Evolutionary conservation across 2,888 invertebrate genomes (phyloP).

Genomic region (Temnothorax rugatulus): DNA sequence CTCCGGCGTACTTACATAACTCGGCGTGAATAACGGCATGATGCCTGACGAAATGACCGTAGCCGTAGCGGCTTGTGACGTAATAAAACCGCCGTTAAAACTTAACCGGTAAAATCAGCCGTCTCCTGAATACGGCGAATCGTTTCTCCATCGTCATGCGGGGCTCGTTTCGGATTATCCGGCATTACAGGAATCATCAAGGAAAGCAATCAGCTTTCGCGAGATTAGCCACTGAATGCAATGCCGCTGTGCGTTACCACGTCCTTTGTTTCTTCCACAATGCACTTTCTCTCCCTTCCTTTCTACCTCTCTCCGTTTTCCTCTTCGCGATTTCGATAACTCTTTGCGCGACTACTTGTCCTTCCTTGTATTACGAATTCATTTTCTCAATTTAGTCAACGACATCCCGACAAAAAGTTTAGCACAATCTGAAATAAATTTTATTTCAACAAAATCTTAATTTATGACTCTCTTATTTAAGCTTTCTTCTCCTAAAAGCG

Average conservation of each 20-base stretch:
- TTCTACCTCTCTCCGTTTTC: background rate
- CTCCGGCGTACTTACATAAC: background rate
- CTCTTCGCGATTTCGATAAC: background rate
- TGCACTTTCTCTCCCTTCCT: background rate
- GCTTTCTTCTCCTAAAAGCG: background rate
- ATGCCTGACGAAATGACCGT: conserved; percentile 70
- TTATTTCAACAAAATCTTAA: background rate
- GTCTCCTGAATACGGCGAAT: conserved; percentile 37
- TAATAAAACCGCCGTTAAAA: conserved; percentile 79
- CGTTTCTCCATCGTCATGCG: conserved; percentile 19
- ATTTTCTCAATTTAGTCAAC: background rate
- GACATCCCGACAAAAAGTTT: background rate
- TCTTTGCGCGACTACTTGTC: background rate
- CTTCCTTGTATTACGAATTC: background rate
- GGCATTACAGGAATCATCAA: conserved; percentile 39
- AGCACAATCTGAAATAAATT: background rate
- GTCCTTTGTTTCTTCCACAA: conserved; percentile 36
- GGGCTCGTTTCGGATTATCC: conserved; percentile 37
- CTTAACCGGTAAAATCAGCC: conserved; percentile 73
- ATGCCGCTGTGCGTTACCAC: conserved; percentile 19
- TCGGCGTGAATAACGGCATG: conserved; percentile 59
- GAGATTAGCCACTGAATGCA: conserved; percentile 45
- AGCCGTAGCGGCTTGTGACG: conserved; percentile 62
- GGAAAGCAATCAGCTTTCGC: conserved; percentile 32
- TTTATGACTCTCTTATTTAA: background rate